Base-by-base conservation (phyloP, 2,888 invertebrate genomes). In the Acrocyrtus sp. region DNA sequence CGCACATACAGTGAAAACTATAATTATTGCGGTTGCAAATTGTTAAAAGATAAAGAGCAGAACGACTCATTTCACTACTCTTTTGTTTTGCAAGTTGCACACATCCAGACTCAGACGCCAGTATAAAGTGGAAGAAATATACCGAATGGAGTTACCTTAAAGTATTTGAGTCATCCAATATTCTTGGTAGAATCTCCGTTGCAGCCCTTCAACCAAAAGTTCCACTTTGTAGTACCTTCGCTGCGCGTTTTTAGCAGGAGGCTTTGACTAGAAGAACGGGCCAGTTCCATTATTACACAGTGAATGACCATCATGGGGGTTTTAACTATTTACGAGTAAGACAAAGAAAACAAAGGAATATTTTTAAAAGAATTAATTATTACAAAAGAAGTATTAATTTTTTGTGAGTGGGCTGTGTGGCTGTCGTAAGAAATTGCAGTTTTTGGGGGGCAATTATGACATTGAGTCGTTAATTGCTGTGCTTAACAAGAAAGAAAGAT, bases 241-340 rank as follows among this genome's bases (percentile, higher is more conserved):
- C 12, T 34, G 34, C 12, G 12, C 5, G 34, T 5, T 12, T 5
- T 5, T 5, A 34, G 34, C 34, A 45, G 22, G 50, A 22, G 17
- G n/a, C n/a, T n/a, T n/a, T n/a, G n/a, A n/a, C 54, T n/a, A 34
- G 34, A 54, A 54, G 53, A 15, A 50, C 12, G 53, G 34, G 19
- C 53, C 45, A 24, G 24, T 29, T 22, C 15, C 53, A n/a, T n/a
- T n/a, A n/a, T n/a, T n/a, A 39, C 41, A 6, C 27, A 27, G 26
- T 70, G 72, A 72, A 76, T 75, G 77, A 75, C 74, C 73, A 74
- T 76, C 74, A 80, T 80, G 80, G 80, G 80, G 70, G 80, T 80
- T 61, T 74, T 80, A 67, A 80, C 78, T 43, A 80, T 80, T 69
- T 80, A 80, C 69, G 80, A 80, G 80, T 80, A 80, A 80, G 80